A percentile compares a stretch with the other conserved stretches of the same genome.
Conservation (phyloP, 1,140 invertebrate species). For the Aricia agestis region DNA sequence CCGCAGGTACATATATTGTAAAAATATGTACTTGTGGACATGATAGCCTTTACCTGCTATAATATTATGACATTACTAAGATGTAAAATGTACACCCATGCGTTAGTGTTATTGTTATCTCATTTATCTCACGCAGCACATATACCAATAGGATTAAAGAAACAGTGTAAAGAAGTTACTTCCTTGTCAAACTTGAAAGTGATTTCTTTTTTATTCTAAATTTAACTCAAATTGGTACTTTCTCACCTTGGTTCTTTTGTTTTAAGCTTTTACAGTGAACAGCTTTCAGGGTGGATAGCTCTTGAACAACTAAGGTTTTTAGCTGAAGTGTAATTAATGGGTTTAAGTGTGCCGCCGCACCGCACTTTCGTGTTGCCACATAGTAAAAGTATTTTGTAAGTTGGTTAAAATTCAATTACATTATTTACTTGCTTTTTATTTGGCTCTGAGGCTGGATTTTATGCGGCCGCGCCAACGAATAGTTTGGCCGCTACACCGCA, state of each 20-base stretch:
- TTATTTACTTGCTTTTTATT: too few species aligned
- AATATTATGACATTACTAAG: too few species aligned
- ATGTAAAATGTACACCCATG: too few species aligned
- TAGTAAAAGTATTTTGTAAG: not conserved
- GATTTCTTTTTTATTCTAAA: not conserved
- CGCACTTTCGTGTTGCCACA: not conserved
- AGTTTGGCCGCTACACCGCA: too few species aligned
- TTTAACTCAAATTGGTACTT: not conserved
- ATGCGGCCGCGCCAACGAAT: too few species aligned
- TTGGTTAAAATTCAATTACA: too few species aligned
- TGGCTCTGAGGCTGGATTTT: too few species aligned
- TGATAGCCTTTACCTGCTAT: too few species aligned
- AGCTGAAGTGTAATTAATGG: slow-evolving; percentile 10
- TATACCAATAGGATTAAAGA: not conserved
- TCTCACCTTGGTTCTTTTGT: not conserved
- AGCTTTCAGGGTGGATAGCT: not conserved
- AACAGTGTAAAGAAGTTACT: not conserved
- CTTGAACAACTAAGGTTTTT: not conserved
- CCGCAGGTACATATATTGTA: too few species aligned
- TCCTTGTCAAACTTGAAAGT: not conserved
- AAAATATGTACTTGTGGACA: too few species aligned
- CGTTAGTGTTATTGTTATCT: too few species aligned
- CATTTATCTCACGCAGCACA: too few species aligned
- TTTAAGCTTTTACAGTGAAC: slow-evolving; percentile 7
- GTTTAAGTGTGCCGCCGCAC: slow-evolving; percentile 1